Conservation (phyloP, 2,113 vertebrate species). For the Odontesthes bonariensis region DNA sequence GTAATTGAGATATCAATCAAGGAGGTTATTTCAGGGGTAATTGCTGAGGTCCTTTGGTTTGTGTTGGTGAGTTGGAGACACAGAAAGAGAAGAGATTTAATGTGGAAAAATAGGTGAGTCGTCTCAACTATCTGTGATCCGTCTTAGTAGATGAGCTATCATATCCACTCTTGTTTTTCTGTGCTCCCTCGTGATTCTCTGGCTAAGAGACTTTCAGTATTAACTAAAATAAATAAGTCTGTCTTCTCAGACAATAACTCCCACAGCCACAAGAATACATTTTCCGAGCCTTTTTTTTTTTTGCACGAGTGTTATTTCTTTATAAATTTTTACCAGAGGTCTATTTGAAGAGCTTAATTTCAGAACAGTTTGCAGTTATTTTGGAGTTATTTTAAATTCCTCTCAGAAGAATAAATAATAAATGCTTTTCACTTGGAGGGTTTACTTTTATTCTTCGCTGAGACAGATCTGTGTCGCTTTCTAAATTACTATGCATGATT, state of each 20-base stretch:
- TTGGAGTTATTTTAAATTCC: conserved; percentile 26
- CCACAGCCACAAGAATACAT: conserved; percentile 5
- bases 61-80: conserved; percentile 46
- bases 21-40: conserved; percentile 82
- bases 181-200: neutral
- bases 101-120: conserved; percentile 18
- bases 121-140: conserved; percentile 40
- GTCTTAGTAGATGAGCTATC: conserved; percentile 38
- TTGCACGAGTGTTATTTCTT: conserved; percentile 2
- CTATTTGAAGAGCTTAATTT: conserved; percentile 24
- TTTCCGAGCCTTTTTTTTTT: conserved; percentile 8
- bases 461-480: conserved; percentile 8
- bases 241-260: conserved; percentile 18
- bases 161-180: conserved; percentile 14
- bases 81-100: conserved; percentile 29
- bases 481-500: conserved; percentile 31
- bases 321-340: neutral
- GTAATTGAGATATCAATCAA: conserved; percentile 86
- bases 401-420: conserved; percentile 13
- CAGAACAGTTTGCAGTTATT: conserved; percentile 32
- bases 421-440: conserved; percentile 7
- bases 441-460: conserved; percentile 9
- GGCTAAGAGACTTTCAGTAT: conserved; percentile 1
- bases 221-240: conserved; percentile 21
- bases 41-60: conserved; percentile 74